A percentile compares a stretch with the other conserved stretches of the same genome.
Evolutionary conservation across 2,888 invertebrate species (phyloP).

Genomic region (Podabrus alpinus): DNA sequence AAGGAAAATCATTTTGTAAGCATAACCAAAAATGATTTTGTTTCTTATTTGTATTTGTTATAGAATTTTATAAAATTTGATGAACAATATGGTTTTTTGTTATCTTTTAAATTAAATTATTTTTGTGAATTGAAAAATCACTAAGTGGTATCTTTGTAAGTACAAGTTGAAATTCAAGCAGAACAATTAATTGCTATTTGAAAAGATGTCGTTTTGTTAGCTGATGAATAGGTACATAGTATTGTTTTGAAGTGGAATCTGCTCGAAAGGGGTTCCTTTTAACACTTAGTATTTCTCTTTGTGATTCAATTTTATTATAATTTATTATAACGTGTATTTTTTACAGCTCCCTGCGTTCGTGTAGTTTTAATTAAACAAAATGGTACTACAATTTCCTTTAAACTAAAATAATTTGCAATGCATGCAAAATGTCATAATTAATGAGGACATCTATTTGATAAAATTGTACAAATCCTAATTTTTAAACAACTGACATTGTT

Average conservation of each 20-base stretch:
- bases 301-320: constrained; percentile 18
- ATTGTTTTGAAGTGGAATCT: constrained; percentile 23
- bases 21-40: neutral
- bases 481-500: constrained; percentile 10
- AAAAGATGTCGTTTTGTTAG: constrained; percentile 24
- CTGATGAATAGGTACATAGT: constrained; percentile 19
- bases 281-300: constrained; percentile 16
- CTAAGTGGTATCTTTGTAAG: constrained; percentile 9
- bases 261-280: constrained; percentile 21
- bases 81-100: neutral
- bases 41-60: neutral
- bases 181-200: constrained; percentile 22
- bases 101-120: constrained; percentile 8
- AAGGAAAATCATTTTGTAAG: neutral
- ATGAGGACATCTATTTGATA: neutral
- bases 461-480: neutral
- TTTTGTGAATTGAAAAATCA: neutral
- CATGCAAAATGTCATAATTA: neutral
- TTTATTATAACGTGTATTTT: neutral
- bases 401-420: constrained; percentile 1
- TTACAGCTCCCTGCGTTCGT: neutral
- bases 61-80: neutral
- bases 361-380: constrained; percentile 2
- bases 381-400: constrained; percentile 5
- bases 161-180: constrained; percentile 17